Evolutionary conservation across 2,113 vertebrate species (phyloP).

Genomic region (Emydura subglobosa): DNA sequence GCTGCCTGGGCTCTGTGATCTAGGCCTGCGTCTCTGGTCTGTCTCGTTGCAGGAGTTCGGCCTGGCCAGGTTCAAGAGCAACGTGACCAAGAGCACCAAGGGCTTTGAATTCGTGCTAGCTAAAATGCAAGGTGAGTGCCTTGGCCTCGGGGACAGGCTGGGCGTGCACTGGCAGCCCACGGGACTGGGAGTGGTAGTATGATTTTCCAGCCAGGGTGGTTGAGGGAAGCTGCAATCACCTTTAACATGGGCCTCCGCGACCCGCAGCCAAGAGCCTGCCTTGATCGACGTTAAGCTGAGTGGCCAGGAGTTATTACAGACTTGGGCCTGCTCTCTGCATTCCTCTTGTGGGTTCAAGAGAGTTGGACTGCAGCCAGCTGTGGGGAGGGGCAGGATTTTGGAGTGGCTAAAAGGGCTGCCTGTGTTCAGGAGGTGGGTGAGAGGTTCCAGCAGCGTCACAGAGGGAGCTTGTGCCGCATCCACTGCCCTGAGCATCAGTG

Average conservation of each 20-base stretch:
- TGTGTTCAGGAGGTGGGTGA: not conserved
- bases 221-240: not conserved
- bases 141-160: not conserved
- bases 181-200: not conserved
- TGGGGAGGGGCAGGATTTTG: not conserved
- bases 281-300: too few relatives aligned
- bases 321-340: not conserved
- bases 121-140: slow-evolving; percentile 92
- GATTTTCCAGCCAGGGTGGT: not conserved
- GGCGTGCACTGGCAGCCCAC: not conserved
- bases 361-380: not conserved
- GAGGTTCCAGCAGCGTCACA: too few relatives aligned
- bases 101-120: slow-evolving; percentile 94
- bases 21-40: not conserved
- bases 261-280: too few relatives aligned
- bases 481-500: too few relatives aligned
- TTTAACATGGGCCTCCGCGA: not conserved
- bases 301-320: not conserved
- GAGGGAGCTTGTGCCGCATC: not conserved
- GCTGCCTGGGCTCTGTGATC: not conserved
- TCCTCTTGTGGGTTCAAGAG: too few relatives aligned
- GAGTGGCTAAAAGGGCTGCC: too few relatives aligned
- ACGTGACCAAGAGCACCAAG: slow-evolving; percentile 95
- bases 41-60: slow-evolving; percentile 91
- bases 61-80: slow-evolving; percentile 95